phyloP scores from a whole-genome alignment of 2,797 vertebrate species.

The Salmo trutta region DNA sequence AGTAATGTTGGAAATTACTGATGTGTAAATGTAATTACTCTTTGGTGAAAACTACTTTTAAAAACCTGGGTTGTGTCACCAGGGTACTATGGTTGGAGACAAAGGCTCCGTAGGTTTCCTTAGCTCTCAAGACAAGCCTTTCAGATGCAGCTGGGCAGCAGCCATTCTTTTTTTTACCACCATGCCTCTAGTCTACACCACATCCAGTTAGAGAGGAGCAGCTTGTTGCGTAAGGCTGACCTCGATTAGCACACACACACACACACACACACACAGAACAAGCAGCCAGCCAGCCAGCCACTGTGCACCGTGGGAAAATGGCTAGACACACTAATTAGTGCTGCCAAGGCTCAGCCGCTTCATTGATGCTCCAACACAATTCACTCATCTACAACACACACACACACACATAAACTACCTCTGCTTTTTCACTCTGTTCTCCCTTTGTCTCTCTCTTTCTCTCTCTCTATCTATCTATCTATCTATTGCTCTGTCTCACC shows the following conservation, averaged over 20 bases:
- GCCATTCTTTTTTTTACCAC: neutral
- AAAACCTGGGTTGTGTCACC: neutral
- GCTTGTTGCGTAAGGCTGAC: neutral
- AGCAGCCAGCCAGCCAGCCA: conserved; percentile 2
- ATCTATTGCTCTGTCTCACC: neutral
- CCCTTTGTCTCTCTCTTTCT: neutral
- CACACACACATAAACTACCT: neutral
- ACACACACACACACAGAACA: neutral
- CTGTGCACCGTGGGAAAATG: conserved; percentile 14
- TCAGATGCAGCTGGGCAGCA: neutral
- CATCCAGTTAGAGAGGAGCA: neutral
- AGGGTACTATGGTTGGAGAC: no score
- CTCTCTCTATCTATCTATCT: conserved; percentile 11
- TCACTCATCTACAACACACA: conserved; percentile 9
- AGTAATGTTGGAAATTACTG: no score
- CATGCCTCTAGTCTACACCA: neutral
- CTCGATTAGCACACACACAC: neutral
- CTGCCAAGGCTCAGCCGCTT: conserved; percentile 6
- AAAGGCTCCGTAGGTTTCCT: no score
- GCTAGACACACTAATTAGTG: conserved; percentile 3
- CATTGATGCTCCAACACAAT: conserved; percentile 9
- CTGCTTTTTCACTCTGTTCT: conserved; percentile 8
- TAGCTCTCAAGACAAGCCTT: no score
- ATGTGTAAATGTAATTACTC: no score
- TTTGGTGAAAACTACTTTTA: neutral